Conservation (phyloP, 2,888 invertebrate genomes). For the Lasioglossum morio region DNA sequence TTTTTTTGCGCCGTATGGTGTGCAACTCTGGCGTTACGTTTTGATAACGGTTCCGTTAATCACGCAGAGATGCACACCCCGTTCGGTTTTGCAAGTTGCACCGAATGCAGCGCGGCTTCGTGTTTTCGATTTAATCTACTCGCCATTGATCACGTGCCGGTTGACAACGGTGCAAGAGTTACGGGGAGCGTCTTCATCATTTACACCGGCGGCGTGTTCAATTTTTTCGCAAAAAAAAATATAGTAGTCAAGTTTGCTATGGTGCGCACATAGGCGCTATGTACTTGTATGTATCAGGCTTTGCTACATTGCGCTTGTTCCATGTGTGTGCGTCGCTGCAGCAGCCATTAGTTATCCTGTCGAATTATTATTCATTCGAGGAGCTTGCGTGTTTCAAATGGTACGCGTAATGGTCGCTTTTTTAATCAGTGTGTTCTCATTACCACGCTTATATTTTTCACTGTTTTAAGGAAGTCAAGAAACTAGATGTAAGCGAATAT, state of each 20-base stretch:
- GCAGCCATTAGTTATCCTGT: constrained; percentile 18
- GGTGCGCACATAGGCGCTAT: neutral
- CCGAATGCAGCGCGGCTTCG: neutral
- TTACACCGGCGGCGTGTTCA: neutral
- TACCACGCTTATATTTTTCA: no score
- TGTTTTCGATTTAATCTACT: neutral
- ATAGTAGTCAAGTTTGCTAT: neutral
- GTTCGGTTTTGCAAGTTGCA: neutral
- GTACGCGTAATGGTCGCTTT: neutral
- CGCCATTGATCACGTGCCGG: constrained; percentile 10
- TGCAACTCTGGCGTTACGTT: neutral
- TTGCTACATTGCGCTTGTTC: neutral
- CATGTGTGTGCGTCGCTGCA: neutral
- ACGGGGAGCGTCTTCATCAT: neutral
- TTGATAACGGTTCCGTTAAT: neutral
- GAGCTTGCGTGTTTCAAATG: neutral
- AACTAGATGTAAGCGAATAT: no score
- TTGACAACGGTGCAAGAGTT: constrained; percentile 18
- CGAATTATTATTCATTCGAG: constrained; percentile 29
- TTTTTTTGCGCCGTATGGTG: neutral
- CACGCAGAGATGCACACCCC: neutral
- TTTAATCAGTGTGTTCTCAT: neutral
- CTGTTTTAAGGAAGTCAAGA: neutral
- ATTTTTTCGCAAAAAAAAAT: neutral
- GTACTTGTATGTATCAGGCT: neutral